phyloP scores from a whole-genome alignment of 1,140 invertebrate genomes.

The Ceratina australensis region DNA sequence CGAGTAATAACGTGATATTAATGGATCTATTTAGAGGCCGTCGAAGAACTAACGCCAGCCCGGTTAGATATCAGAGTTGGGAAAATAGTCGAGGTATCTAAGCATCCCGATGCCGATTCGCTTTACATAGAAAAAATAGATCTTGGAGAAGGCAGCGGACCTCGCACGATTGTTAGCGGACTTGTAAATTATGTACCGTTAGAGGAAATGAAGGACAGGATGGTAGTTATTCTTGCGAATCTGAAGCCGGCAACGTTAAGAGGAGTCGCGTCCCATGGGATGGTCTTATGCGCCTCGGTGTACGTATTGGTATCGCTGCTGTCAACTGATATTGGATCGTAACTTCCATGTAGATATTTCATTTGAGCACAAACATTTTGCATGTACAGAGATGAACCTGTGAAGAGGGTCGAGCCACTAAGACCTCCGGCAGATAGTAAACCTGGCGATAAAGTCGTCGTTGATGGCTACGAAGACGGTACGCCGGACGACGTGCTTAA shows the following conservation, averaged over 20 bases:
- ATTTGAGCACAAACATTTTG: no score
- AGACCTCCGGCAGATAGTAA: constrained; percentile 85
- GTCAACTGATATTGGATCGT: neutral
- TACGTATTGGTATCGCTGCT: constrained; percentile 73
- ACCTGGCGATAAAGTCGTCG: constrained; percentile 89
- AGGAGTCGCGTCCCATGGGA: constrained; percentile 92
- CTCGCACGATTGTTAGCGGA: constrained; percentile 91
- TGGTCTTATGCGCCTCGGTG: constrained; percentile 95
- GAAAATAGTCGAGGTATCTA: constrained; percentile 93
- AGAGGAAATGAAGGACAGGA: constrained; percentile 91
- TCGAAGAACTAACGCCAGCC: constrained; percentile 85
- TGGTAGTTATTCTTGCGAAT: constrained; percentile 95
- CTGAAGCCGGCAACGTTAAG: constrained; percentile 96
- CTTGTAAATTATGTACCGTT: constrained; percentile 93
- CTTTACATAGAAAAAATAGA: constrained; percentile 97
- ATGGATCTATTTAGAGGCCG: constrained; percentile 51
- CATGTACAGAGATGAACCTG: constrained; percentile 82
- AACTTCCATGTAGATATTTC: no score
- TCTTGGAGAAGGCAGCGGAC: constrained; percentile 84
- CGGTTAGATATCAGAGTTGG: constrained; percentile 95
- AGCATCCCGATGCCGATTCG: constrained; percentile 96
- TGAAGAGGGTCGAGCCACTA: constrained; percentile 90
- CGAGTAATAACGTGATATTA: constrained; percentile 1
- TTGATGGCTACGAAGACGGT: constrained; percentile 91
- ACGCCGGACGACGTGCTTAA: constrained; percentile 93